Conservation (phyloP, 2,113 vertebrate species). For the Sprattus sprattus region DNA sequence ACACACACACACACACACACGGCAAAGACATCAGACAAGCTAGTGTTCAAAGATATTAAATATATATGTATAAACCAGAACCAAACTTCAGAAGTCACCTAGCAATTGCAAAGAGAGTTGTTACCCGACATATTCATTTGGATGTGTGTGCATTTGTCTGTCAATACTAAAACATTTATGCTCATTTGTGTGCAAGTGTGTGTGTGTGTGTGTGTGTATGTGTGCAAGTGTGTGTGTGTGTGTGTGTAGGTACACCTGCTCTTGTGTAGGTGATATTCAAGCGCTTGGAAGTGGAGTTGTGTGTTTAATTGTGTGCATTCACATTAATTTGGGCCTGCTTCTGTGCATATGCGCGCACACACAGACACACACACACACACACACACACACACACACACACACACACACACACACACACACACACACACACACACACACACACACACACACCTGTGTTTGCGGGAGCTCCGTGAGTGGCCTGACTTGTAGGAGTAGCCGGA, state of each 20-base stretch:
- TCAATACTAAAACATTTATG: too few relatives aligned
- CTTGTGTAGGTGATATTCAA: neutral
- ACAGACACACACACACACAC: too few relatives aligned
- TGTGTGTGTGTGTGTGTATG: too few relatives aligned
- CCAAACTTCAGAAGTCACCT: neutral
- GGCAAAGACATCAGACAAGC: neutral
- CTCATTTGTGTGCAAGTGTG: too few relatives aligned
- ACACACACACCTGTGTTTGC: conserved; percentile 76
- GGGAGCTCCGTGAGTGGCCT: conserved; percentile 80
- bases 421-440: neutral
- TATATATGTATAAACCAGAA: neutral
- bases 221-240: neutral
- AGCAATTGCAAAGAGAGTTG: too few relatives aligned
- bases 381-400: neutral
- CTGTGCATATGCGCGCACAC: neutral
- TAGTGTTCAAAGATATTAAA: too few relatives aligned
- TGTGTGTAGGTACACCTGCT: neutral
- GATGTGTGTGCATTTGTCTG: too few relatives aligned
- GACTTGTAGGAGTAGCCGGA: conserved; percentile 87
- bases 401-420: neutral
- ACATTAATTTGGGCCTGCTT: neutral
- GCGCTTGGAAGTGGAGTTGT: neutral
- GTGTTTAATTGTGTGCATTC: neutral
- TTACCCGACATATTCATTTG: too few relatives aligned
- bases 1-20: neutral